These are phyloP conservation scores for Brachystomella parvula DNA, from an alignment of 1,140 invertebrate genomes.

Conservation along the genomic window DNA sequence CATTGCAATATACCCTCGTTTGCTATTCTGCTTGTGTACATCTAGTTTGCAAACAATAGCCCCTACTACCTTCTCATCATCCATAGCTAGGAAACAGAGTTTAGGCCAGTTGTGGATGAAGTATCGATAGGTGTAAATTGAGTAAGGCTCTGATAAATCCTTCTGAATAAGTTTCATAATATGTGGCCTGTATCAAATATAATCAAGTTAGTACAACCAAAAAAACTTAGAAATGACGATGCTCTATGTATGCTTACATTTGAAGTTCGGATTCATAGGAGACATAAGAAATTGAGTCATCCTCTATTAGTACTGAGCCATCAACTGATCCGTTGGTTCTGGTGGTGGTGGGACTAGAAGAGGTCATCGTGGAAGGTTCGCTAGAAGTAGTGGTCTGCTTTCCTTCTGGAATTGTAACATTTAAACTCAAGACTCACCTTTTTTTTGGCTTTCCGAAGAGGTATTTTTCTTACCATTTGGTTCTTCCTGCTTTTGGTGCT, in stretches of 20 bases:
- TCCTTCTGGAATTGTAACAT: too few species aligned
- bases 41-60: constrained; percentile 98
- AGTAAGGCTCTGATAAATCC: constrained; percentile 98
- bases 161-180: constrained; percentile 98
- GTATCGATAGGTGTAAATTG: constrained; percentile 99
- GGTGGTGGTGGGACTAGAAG: too few species aligned
- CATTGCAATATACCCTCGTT: constrained; percentile 98
- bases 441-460: too few species aligned
- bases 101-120: constrained; percentile 99
- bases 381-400: too few species aligned
- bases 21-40: constrained; percentile 81
- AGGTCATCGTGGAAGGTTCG: too few species aligned
- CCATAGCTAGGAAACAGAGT: constrained; percentile 89
- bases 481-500: too few species aligned
- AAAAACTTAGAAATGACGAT: neutral
- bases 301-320: too few species aligned
- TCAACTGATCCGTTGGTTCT: too few species aligned
- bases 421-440: too few species aligned
- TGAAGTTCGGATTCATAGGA: constrained; percentile 80
- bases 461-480: too few species aligned
- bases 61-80: constrained; percentile 70
- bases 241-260: constrained; percentile 68
- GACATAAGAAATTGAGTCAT: constrained; percentile 53
- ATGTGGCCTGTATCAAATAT: constrained; percentile 54
- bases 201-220: constrained; percentile 48